Base-by-base conservation (phyloP, 2,797 vertebrate species). In the Gymnopithys bicolor region DNA sequence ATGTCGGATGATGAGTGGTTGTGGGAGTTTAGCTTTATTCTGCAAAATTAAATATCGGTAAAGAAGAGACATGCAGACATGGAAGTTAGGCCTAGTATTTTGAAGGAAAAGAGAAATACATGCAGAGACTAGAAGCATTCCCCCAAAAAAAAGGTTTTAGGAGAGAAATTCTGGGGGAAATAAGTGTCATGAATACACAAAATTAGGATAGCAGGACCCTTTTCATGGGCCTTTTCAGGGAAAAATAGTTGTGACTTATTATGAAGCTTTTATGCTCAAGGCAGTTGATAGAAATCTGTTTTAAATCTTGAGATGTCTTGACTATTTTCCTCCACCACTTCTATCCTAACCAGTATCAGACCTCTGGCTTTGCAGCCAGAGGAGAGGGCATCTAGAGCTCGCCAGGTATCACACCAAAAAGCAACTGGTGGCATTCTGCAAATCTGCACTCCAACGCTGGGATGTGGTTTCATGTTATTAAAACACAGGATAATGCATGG, bases 11-110 rank as follows among this genome's bases (percentile, higher is more conserved):
- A 66, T 21, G 25, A 66, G 15, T 24, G 9, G 15, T 9, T 73
- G 25, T 67, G 53, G 32, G 27, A 43, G 16, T 59, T 79, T 33
- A 77, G 32, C 21, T 87, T 85, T 48, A 41, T 67, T 89, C 78
- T 77, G 71, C 22, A 67, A 55, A 82, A 84, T 67, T 76, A 92
- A 67, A 55, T 70, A 80, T 3, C 63, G 43, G 53, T 71, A 81
- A 77, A 78, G 28, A 86, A 78, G 24, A 67, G 22, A 87, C 30
- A 84, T 12, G 7, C 21, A 86, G 70, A 56, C 58, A 66, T 15
- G 51, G 27, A 75, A 73, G 48, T 63, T 37, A 79, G 45, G 39
- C 25, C 55, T 22, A 90, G 27, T 52, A 89, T 74, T 92, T 66
- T 52, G 52, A 84, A 70, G 17, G 37, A 82, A 93, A 86, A 79